Evolutionary conservation across 2,888 invertebrate genomes (phyloP).

Genomic region (Eupithecia tripunctaria): DNA sequence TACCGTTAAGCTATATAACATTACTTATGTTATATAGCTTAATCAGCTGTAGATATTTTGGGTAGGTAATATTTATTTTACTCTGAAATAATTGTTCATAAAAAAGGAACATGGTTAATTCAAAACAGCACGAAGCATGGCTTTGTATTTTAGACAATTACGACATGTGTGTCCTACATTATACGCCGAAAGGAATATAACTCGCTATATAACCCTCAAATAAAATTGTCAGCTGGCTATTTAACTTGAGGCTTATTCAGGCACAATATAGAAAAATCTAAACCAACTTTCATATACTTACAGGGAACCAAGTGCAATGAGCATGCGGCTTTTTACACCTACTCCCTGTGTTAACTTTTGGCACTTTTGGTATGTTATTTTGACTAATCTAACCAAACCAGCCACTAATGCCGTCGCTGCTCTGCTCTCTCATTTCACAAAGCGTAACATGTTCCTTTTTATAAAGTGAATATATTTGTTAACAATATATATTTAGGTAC

Average conservation of each 20-base stretch:
- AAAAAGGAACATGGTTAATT: constrained; percentile 34
- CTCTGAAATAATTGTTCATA: no score
- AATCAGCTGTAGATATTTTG: no score
- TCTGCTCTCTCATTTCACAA: not conserved
- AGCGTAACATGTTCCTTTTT: constrained; percentile 36
- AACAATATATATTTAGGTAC: not conserved
- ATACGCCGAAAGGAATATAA: not conserved
- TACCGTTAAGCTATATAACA: constrained; percentile 30
- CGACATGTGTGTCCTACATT: not conserved
- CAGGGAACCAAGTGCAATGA: no score
- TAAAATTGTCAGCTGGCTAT: no score
- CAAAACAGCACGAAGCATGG: constrained; percentile 11
- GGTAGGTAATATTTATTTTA: constrained; percentile 34
- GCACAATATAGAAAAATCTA: no score
- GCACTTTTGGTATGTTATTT: not conserved
- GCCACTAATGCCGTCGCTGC: not conserved
- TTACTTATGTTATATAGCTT: no score
- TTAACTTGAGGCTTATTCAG: no score
- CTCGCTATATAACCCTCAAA: no score
- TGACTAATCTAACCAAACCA: not conserved
- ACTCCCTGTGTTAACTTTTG: not conserved
- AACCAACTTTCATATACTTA: no score
- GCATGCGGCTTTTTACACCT: no score
- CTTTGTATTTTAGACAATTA: constrained; percentile 10
- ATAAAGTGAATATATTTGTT: constrained; percentile 18